Evolutionary conservation across 2,888 invertebrate species (phyloP), one percentile per base, ranked within the genome.

Genomic region (Seira musarum): DNA sequence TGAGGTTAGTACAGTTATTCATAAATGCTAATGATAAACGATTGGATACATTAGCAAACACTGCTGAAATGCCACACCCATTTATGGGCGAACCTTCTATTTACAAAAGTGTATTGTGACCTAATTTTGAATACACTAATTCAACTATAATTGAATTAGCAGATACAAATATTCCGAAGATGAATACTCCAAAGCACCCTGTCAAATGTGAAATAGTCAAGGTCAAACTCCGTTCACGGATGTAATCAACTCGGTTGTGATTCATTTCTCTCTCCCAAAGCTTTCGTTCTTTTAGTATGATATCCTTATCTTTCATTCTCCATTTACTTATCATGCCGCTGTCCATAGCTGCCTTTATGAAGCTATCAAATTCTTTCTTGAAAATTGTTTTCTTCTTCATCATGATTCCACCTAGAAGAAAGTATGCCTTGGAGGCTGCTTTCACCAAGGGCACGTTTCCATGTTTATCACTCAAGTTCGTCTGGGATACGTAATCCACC

Each of bases 231-330:
- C 21, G 49, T 19, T 5, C 84, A 83, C 0, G 74, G 75, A 1
- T 64, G 6, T 17, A 75, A 83, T 76, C 5, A 85, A 30, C 53
- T 84, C 82, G 2, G 84, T 83, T 75, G 46, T 84, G 84, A 1
- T 82, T 81, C 0, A 82, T 83, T 0, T 68, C 73, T 46, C 61
- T 72, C 63, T 81, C 81, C 83, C 81, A 83, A 0, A 19, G 3
- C 13, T 21, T 30, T 24, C 83, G 40, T 25, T 70, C 64, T 0
- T 69, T 10, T 1, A 17, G 25, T 24, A 83, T 35, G 15, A 70
- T 66, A 8, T 77, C 67, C n/a, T 35, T 25, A 57, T 83, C 83
- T 24, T 69, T 8, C 0, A 65, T 5, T 21, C 10, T 60, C 81
- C 81, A 83, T 24, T 79, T 73, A 0, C 46, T 21, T 40, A 66